These are phyloP conservation scores for Leucozona laternaria DNA, from an alignment of 2,888 invertebrate genomes.

Conservation along the genomic window DNA sequence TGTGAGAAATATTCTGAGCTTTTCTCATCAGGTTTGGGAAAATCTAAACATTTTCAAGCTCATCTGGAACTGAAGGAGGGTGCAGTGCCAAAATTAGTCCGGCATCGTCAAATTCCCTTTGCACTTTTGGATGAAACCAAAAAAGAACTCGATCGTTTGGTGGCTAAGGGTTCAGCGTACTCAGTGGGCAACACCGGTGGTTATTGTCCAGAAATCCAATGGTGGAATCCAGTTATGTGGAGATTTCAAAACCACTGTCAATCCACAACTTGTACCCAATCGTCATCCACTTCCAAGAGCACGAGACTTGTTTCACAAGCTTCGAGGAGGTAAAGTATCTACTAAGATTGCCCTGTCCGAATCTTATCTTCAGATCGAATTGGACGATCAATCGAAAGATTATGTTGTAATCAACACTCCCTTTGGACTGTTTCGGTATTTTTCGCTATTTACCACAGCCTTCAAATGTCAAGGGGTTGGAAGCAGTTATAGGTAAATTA, in stretches of 20 bases:
- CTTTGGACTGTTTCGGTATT: conserved; percentile 79
- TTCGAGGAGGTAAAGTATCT: conserved; percentile 73
- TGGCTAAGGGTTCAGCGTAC: conserved; percentile 9
- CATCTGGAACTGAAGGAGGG: conserved; percentile 18
- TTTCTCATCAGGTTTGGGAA: conserved; percentile 15
- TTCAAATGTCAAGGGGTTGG: too few species aligned
- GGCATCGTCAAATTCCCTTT: conserved; percentile 24
- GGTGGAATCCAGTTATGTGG: conserved; percentile 76
- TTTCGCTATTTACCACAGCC: too few species aligned
- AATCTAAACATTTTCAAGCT: conserved; percentile 15
- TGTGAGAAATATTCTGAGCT: conserved; percentile 8
- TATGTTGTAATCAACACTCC: conserved; percentile 80
- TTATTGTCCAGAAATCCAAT: conserved; percentile 78
- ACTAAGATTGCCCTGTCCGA: conserved; percentile 77
- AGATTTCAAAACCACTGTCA: conserved; percentile 76
- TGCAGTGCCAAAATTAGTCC: conserved; percentile 14
- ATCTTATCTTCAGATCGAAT: not conserved
- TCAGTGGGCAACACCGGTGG: conserved; percentile 79
- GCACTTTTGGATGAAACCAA: conserved; percentile 6
- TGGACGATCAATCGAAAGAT: conserved; percentile 73
- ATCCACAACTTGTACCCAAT: conserved; percentile 76
- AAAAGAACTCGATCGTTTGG: not conserved
- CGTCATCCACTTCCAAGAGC: conserved; percentile 77
- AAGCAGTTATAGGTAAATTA: too few species aligned
- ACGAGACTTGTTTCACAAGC: conserved; percentile 73